Base-by-base conservation (phyloP, 2,888 invertebrate species). In the Tetanocera ferruginea region DNA sequence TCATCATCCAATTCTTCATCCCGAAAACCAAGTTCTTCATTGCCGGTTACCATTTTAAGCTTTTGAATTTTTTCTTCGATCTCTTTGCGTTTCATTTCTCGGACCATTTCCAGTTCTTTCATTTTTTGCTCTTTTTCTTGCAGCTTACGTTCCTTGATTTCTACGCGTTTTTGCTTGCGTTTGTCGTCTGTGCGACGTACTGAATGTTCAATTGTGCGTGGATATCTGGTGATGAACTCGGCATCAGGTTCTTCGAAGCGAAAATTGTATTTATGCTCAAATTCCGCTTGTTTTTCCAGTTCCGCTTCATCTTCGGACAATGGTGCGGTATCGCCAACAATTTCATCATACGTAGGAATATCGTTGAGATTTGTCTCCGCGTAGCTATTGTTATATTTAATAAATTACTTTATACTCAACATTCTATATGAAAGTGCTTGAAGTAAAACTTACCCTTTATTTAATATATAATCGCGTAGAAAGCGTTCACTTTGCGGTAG, bases 211-310 rank as follows among this genome's bases (percentile, higher is more conserved):
- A 99, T 93, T 0, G 95, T 96, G 81, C 99, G 93, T 0, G 99
- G 99, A 91, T 95, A 98, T 11, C 96, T 92, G 91, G 97, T 97
- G 23, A 96, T 94, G 90, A 95, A 98, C 83, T 98, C 97, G 69
- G 94, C 93, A 89, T 98, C 98, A 0, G 98, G 98, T 89, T 99
- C 98, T 89, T 99, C 98, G 89, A 95, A 99, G 80, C 99, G 92
- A 89, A 97, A 98, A 91, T 99, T 98, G 89, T 95, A 99, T 82
- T 98, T 98, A 66, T 95, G 93, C 87, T 99, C 98, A 90, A 98
- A 99, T 89, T 95, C 93, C 81, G 95, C 96, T 89, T 97, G 96
- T 86, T 94, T 93, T 84, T 95, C 94, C 37, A 97, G 91, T 66
- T 93, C 92, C 81, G 92, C 91, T 87, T 97, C 97, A 86, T 98